These are phyloP conservation scores for Synanthedon vespiformis DNA, from an alignment of 2,888 invertebrate genomes.

Conservation along the genomic window DNA sequence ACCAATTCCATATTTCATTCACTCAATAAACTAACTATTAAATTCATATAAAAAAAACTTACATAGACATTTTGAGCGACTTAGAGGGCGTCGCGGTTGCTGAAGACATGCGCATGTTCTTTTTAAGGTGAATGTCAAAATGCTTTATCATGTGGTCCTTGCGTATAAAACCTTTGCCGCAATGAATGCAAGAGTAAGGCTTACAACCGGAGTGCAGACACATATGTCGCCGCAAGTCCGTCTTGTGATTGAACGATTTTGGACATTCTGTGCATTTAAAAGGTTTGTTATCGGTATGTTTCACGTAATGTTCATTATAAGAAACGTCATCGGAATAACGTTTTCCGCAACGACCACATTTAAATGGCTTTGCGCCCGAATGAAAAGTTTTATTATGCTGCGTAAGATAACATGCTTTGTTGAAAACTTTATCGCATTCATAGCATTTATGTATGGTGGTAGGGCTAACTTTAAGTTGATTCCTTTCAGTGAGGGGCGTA, in stretches of 20 bases:
- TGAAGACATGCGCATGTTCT: constrained; percentile 49
- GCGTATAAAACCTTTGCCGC: constrained; percentile 89
- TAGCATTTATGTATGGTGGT: constrained; percentile 75
- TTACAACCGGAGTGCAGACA: constrained; percentile 89
- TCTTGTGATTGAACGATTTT: constrained; percentile 92
- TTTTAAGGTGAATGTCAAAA: constrained; percentile 81
- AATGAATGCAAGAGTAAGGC: constrained; percentile 83
- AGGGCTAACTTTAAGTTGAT: constrained; percentile 44
- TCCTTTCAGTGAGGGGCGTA: constrained; percentile 54
- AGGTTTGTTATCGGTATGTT: constrained; percentile 86
- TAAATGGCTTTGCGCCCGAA: constrained; percentile 86
- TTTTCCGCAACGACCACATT: constrained; percentile 88
- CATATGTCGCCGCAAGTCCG: constrained; percentile 87
- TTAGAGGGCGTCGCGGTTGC: constrained; percentile 16
- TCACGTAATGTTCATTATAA: constrained; percentile 80
- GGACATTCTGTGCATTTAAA: constrained; percentile 88
- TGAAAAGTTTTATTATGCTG: constrained; percentile 93
- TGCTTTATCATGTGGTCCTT: constrained; percentile 94
- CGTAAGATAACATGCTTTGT: constrained; percentile 88
- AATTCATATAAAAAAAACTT: neutral
- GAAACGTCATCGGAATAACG: constrained; percentile 79
- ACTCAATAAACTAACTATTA: neutral
- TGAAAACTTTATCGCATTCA: constrained; percentile 87
- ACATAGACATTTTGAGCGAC: constrained; percentile 28
- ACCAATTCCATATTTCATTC: neutral